Evolutionary conservation across 1,140 invertebrate genomes (phyloP), one percentile per base, ranked within the genome.

Genomic region (Drosophila baimaii): DNA sequence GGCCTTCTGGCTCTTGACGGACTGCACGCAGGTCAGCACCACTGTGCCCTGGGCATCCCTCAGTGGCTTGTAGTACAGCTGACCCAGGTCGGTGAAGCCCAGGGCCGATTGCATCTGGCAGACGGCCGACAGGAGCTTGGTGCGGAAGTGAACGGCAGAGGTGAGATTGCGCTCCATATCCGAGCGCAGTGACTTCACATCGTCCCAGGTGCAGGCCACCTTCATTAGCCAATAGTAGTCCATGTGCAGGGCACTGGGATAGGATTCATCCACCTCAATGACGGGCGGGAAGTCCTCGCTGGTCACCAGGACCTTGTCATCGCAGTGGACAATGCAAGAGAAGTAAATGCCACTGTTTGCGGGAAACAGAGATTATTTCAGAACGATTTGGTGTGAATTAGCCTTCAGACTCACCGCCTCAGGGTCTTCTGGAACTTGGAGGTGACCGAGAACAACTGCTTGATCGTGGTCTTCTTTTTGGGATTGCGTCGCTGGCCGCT

Each of bases 141-240:
- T 95, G 68, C 98, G 94, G 92, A 99, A 98, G 91, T 98, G 97
- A 33, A 96, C 95, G 0, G 97, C 97, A 3, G 97, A 98, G 49
- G 95, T 97, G 3, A 96, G 95, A 90, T 97, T 97, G 85, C 98
- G 97, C 91, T 99, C 98, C 96, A 99, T 97, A 74, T 99, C 97
- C 35, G 96, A 95, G 41, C 96, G 94, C 1, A 99, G 93, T 13
- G 95, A 94, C 90, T 98, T 98, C 2, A 98, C 97, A 92, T 99
- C 98, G 71, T 98, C 97, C 98, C 98, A 99, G 0, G 96, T 97
- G 91, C 97, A 98, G 0, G 98, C 96, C 15, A 99, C 97, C 94
- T 99, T 99, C 95, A 99, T 97, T 2, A 99, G 93, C 98, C 98
- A 99, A 92, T 99, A 97, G 92, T 98, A 97, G 92, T 99, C 98